Evolutionary conservation across 2,888 invertebrate species (phyloP), one percentile per base, ranked within the genome.

Genomic region (Choristoneura rosaceana): DNA sequence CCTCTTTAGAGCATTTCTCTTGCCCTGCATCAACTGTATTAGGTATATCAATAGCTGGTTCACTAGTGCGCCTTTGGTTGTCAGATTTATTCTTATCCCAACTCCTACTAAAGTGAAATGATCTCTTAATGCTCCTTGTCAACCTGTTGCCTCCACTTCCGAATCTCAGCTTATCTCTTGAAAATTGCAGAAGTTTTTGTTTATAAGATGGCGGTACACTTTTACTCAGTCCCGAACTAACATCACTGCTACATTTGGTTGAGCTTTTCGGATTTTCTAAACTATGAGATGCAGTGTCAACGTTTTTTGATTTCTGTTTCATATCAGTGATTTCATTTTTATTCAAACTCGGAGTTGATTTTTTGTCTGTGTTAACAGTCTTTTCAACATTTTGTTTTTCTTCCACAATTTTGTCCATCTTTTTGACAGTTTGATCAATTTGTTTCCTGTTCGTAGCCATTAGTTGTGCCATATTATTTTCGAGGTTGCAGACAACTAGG

Each of bases 121-220:
- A 94, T 78, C 94, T 86, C 74, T 94, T 94, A 41, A 94, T 91
- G 74, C 94, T 94, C 78, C 92, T 89, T 0, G 94, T 94, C 55
- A 94, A 78, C 79, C 86, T 90, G 63, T 94, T 94, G 0, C 94
- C 90, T 1, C 92, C 92, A 76, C 94, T 94, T 0, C 89, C 94
- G 81, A 94, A 93, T 71, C 92, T 85, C 1, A 94, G 81, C 79
- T 94, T 94, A 65, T 94, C 94, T 76, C 90, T 88, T 1, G 94
- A 94, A 78, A 94, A 94, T 75, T 94, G 94, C 52, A 94, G 75
- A 70, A 94, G 76, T 78, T 94, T 94, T 75, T 94, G 94, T 74
- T 93, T 94, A 73, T 94, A 94, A 2, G 94, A 94, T 0, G 94
- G 94, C 3, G 94, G 94, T 0, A 94, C 94, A 82, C 94, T 94